Conservation (phyloP, 2,888 invertebrate genomes). For the Tuta absoluta region DNA sequence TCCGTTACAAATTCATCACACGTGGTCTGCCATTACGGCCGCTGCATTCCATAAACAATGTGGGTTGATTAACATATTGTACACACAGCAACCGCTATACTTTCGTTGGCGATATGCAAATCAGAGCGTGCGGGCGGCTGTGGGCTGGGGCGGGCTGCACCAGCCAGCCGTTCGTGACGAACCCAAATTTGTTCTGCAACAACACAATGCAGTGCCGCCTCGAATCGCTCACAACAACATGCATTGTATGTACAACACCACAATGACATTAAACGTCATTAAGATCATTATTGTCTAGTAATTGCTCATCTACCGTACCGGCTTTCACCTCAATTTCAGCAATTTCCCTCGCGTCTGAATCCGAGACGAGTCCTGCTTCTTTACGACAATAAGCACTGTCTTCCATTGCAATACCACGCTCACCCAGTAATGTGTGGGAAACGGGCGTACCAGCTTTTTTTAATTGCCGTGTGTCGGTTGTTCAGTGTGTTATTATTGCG, state of each 20-base stretch:
- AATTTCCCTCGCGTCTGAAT: constrained; percentile 53
- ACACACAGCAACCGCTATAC: constrained; percentile 56
- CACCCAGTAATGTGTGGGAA: constrained; percentile 71
- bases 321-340: constrained; percentile 65
- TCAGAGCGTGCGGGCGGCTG: constrained; percentile 66
- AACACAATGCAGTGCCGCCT: constrained; percentile 40
- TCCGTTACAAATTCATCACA: constrained; percentile 19
- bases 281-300: constrained; percentile 54
- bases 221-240: constrained; percentile 10
- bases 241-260: constrained; percentile 42
- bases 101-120: constrained; percentile 75
- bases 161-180: constrained; percentile 48
- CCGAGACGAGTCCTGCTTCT: constrained; percentile 45
- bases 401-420: constrained; percentile 53
- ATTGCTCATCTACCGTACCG: constrained; percentile 52
- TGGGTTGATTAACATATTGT: constrained; percentile 54
- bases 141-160: constrained; percentile 41
- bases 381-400: constrained; percentile 41
- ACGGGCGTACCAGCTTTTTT: constrained; percentile 64
- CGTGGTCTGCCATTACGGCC: constrained; percentile 37
- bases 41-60: constrained; percentile 48
- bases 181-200: constrained; percentile 51
- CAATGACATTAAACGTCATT: constrained; percentile 51
- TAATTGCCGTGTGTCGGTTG: constrained; percentile 65
- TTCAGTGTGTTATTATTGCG: constrained; percentile 69